phyloP scores from a whole-genome alignment of 2,888 invertebrate genomes.

The Perdita meconis region DNA sequence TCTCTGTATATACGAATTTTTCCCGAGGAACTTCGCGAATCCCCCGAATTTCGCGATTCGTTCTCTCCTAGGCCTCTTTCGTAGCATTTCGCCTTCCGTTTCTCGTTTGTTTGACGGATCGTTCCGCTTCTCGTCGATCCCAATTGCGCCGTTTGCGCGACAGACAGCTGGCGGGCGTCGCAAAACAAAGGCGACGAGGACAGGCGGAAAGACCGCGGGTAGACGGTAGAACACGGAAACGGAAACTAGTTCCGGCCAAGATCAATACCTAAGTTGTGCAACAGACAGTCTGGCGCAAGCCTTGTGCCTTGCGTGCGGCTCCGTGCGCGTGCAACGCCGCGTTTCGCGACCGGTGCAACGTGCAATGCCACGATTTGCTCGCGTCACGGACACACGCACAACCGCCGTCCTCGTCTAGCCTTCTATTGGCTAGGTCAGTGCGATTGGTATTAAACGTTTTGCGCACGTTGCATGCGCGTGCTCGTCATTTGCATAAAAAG shows the following conservation, averaged over 20 bases:
- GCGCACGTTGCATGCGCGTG: not conserved
- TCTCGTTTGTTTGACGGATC: not conserved
- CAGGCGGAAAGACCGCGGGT: slow-evolving; percentile 10
- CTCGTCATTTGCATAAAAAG: not conserved
- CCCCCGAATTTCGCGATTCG: too few species aligned
- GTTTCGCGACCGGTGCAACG: slow-evolving; percentile 58
- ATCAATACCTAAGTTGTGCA: slow-evolving; percentile 83
- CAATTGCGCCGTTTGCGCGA: not conserved
- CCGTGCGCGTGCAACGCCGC: slow-evolving; percentile 59
- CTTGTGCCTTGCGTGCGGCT: slow-evolving; percentile 67
- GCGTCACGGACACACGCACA: slow-evolving; percentile 48
- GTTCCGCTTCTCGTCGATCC: not conserved
- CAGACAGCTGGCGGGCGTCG: not conserved
- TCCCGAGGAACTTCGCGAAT: too few species aligned
- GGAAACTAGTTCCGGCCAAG: slow-evolving; percentile 83
- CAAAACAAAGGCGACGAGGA: not conserved
- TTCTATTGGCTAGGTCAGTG: slow-evolving; percentile 60
- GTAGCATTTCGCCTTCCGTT: not conserved
- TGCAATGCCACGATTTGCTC: slow-evolving; percentile 67
- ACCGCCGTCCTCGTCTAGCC: slow-evolving; percentile 37
- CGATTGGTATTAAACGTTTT: slow-evolving; percentile 27
- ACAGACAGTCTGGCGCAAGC: slow-evolving; percentile 75
- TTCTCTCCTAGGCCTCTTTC: not conserved
- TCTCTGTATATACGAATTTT: too few species aligned
- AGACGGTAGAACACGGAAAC: slow-evolving; percentile 76